These are phyloP conservation scores for Chionoecetes opilio DNA, from an alignment of 1,140 invertebrate species.

Conservation along the genomic window DNA sequence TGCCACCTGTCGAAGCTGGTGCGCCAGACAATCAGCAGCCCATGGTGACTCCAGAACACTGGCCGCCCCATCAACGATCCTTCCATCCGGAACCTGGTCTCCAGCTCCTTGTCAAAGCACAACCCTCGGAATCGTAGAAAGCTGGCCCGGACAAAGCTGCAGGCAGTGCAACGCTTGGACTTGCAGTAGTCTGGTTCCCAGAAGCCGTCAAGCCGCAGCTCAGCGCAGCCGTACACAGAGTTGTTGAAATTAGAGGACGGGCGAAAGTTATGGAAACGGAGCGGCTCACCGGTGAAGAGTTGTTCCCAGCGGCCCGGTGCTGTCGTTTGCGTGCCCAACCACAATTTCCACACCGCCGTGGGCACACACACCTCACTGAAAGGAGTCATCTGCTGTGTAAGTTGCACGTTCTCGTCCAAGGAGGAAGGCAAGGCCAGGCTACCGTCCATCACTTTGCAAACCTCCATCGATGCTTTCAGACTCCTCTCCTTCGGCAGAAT, in stretches of 20 bases:
- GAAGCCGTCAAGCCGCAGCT: constrained; percentile 32
- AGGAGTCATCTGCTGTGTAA: constrained; percentile 27
- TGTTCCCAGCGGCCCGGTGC: not conserved
- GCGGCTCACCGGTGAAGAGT: not conserved
- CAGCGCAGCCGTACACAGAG: not conserved
- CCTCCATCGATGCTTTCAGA: not conserved
- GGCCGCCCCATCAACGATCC: not conserved
- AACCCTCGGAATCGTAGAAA: not conserved
- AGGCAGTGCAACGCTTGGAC: constrained; percentile 48
- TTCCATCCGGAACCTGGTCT: constrained; percentile 11
- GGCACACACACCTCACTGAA: constrained; percentile 43
- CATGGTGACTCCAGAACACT: constrained; percentile 1
- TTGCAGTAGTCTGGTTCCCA: constrained; percentile 51
- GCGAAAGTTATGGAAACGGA: constrained; percentile 17
- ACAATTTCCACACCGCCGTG: constrained; percentile 41
- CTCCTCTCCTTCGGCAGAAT: constrained; percentile 41
- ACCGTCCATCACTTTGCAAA: constrained; percentile 29
- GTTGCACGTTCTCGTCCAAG: not conserved
- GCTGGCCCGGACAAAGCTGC: not conserved
- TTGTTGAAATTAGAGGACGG: not conserved
- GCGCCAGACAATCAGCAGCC: not conserved
- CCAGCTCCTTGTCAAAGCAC: constrained; percentile 24
- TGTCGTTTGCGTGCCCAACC: constrained; percentile 32
- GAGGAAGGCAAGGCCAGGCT: not conserved
- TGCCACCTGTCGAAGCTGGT: not conserved